Conservation (phyloP, 2,113 vertebrate species). For the Gorsachius goisagi region DNA sequence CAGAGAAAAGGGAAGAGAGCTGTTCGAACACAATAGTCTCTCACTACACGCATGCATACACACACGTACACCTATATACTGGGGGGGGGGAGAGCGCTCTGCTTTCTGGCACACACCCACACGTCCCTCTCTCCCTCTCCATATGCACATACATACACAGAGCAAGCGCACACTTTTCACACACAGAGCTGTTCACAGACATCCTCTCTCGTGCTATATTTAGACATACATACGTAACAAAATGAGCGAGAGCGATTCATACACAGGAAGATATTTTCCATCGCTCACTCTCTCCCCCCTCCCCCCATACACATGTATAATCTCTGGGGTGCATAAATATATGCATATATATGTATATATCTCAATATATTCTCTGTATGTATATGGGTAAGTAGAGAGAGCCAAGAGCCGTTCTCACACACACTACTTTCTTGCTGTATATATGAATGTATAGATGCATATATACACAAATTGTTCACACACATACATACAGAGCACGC, state of each 20-base stretch:
- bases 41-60: fast-evolving
- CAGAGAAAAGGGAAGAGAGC: not conserved
- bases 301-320: fast-evolving
- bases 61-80: no score
- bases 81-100: not conserved
- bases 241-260: not conserved
- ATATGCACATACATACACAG: no score
- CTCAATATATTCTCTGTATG: not conserved
- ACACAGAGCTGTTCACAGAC: not conserved
- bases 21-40: not conserved
- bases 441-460: not conserved
- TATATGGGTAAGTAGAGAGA: not conserved
- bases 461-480: not conserved
- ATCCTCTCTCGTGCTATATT: not conserved
- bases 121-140: no score
- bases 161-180: no score
- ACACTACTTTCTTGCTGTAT: not conserved
- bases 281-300: no score
- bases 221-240: not conserved
- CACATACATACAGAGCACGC: no score
- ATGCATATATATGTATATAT: not conserved
- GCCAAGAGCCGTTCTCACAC: not conserved
- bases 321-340: not conserved
- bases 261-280: not conserved
- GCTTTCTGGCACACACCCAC: not conserved